Percentiles rank a stretch among this genome's conserved stretches.
Conservation (phyloP, 2,888 invertebrate genomes). For the Oscheius sp. region DNA sequence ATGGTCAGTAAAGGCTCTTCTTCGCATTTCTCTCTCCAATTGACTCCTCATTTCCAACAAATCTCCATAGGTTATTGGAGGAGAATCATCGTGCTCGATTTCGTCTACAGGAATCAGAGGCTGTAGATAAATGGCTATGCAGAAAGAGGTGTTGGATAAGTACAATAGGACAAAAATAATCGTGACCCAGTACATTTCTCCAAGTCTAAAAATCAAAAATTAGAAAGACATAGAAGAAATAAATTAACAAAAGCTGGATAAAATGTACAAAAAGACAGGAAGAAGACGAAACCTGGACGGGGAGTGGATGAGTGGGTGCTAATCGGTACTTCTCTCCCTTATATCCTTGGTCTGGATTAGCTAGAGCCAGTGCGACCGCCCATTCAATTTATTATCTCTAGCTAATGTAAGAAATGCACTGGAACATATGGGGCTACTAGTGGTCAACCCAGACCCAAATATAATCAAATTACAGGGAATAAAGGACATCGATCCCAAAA, state of each 20-base stretch:
- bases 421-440: neutral
- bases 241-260: neutral
- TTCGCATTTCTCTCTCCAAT: neutral
- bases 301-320: constrained; percentile 9
- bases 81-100: neutral
- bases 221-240: neutral
- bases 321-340: constrained; percentile 16
- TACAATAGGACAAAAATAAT: constrained; percentile 13
- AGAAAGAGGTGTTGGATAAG: constrained; percentile 6
- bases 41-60: constrained; percentile 3
- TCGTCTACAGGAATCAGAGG: neutral
- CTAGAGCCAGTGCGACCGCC: constrained; percentile 11
- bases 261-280: neutral
- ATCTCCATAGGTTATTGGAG: neutral
- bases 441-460: neutral
- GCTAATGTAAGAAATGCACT: constrained; percentile 8
- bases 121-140: constrained; percentile 16
- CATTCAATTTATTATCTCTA: constrained; percentile 23
- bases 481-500: constrained; percentile 93
- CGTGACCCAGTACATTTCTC: constrained; percentile 12
- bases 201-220: neutral
- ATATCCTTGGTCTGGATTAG: constrained; percentile 24
- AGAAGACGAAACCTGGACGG: neutral
- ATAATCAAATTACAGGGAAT: constrained; percentile 90
- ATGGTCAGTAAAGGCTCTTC: neutral